Evolutionary conservation across 2,888 invertebrate species (phyloP), one percentile per base, ranked within the genome.

Genomic region (Blastobasis lacticolella): DNA sequence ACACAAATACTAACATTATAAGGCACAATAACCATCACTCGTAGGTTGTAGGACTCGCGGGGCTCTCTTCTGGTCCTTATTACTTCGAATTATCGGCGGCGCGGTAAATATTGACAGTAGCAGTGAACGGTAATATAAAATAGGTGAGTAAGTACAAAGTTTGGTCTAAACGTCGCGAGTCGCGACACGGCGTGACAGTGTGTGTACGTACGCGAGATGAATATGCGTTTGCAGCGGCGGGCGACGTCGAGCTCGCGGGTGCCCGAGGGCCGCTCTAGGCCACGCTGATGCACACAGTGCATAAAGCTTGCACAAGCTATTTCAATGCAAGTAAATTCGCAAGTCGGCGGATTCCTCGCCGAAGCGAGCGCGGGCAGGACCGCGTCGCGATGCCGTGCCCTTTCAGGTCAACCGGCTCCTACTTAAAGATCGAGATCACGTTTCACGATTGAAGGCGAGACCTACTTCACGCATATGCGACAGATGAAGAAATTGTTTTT

Each of bases 301-400:
- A 66, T 66, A 67, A 72, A 75, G 71, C 52, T 71, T 77, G 75
- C 75, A 75, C 67, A 75, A 72, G 83, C 81, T 85, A 85, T 86
- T 86, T 86, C 79, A 81, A 83, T 83, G 73, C 82, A 76, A 73
- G 69, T 64, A 78, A 83, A 85, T 85, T 81, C 67, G 80, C 81
- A 74, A 81, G 72, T 81, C 73, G 64, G 73, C 79, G 70, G 71
- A 85, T 80, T 81, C 73, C 72, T 57, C 57, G 56, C 62, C 70
- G 62, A 55, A 67, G 57, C 63, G 66, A 64, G 71, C 68, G 69
- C 64, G 67, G 64, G 53, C 57, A 58, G 53, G 54, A 23, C 47
- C 10, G 8, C 10, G 45, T 45, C 49, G 56, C 56, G 54, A 55
- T 49, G 57, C 55, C 58, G 58, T 67, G 67, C 64, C 67, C 66